A percentile compares a stretch with the other conserved stretches of the same genome.
phyloP scores from a whole-genome alignment of 1,140 invertebrate species.

The Drosophila dunni region DNA sequence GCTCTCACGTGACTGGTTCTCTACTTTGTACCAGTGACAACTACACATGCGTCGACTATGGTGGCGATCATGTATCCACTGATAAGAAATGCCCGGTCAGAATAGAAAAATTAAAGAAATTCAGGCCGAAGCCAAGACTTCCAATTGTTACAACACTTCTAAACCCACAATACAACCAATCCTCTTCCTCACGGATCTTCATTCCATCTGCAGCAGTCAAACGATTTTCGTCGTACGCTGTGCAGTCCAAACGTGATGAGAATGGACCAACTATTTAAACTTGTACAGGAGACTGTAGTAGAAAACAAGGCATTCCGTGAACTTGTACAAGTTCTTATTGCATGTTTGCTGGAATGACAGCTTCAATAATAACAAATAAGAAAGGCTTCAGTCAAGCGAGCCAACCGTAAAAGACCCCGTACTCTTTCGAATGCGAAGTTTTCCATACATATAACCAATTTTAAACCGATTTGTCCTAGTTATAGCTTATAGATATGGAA shows the following conservation, averaged over 20 bases:
- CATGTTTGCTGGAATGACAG: no score
- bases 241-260: slow-evolving; percentile 8
- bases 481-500: no score
- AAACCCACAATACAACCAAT: not conserved
- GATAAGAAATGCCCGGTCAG: not conserved
- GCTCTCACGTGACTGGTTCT: slow-evolving; percentile 11
- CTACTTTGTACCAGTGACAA: slow-evolving; percentile 4
- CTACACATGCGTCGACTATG: not conserved
- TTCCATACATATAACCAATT: no score
- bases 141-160: not conserved
- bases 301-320: slow-evolving; percentile 31
- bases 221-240: not conserved
- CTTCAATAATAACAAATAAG: no score
- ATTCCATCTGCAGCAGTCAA: not conserved
- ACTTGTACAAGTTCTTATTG: slow-evolving; percentile 17
- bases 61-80: slow-evolving; percentile 8
- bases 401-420: no score
- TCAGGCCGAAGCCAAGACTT: not conserved
- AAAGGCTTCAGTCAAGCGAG: no score
- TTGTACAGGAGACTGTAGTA: slow-evolving; percentile 25
- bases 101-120: not conserved
- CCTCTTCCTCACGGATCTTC: not conserved
- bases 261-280: slow-evolving; percentile 34
- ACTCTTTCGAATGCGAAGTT: no score
- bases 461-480: no score